These are phyloP conservation scores for Lethenteron reissneri DNA, from an alignment of 2,113 vertebrate species.

Conservation along the genomic window DNA sequence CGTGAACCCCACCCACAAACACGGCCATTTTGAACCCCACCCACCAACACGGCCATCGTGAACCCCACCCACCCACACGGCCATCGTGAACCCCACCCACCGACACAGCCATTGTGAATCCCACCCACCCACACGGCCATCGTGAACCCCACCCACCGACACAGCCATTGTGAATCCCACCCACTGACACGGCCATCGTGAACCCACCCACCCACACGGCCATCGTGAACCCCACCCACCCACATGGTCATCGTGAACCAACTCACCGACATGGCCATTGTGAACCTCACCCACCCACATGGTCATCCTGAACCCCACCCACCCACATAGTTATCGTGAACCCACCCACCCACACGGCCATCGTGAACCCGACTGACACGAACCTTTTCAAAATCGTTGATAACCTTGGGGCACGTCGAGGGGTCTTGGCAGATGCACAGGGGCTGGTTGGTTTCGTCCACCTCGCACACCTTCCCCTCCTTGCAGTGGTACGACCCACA, in stretches of 20 bases:
- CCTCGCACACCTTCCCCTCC: constrained; percentile 84
- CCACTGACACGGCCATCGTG: no score
- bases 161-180: no score
- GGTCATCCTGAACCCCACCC: neutral
- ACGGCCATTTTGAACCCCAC: no score
- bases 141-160: no score
- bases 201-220: no score
- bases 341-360: neutral
- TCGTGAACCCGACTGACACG: constrained; percentile 12
- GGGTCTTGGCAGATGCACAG: constrained; percentile 96
- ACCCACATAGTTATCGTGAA: neutral
- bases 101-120: no score
- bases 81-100: no score
- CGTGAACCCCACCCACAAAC: no score
- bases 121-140: no score
- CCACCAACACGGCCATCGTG: no score
- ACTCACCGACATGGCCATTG: neutral
- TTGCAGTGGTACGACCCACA: constrained; percentile 93
- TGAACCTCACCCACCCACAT: neutral
- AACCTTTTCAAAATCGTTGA: constrained; percentile 73
- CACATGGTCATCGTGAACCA: neutral
- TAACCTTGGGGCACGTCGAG: constrained; percentile 43
- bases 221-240: no score
- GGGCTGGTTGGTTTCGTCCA: constrained; percentile 68
- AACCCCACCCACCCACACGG: no score